Percentiles rank a stretch among this genome's conserved stretches.
These are phyloP conservation scores for Aspidiotus rigidus DNA, from an alignment of 2,888 invertebrate species.

Conservation along the genomic window DNA sequence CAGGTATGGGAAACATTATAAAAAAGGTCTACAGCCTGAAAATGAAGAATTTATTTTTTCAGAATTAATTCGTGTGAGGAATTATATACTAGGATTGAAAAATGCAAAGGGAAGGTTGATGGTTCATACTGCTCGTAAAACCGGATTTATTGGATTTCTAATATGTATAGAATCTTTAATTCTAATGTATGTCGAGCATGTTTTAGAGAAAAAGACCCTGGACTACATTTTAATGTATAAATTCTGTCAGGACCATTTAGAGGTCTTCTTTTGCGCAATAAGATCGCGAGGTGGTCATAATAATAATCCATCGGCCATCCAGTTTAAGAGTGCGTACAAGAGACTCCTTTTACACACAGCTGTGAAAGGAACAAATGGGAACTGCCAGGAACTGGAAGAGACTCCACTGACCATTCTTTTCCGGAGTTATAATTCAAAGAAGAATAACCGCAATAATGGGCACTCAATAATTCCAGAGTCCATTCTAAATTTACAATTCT, in stretches of 20 bases:
- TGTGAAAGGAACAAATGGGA: not conserved
- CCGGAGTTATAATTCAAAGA: not conserved
- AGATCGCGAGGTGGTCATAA: too few species aligned
- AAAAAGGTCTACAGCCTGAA: not conserved
- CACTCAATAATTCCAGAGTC: too few species aligned
- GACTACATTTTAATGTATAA: not conserved
- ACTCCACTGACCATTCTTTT: not conserved
- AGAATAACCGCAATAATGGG: too few species aligned
- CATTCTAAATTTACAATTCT: not conserved
- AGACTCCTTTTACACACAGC: not conserved
- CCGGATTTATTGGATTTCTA: conserved; percentile 28
- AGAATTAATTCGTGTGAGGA: not conserved
- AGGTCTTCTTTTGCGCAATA: too few species aligned
- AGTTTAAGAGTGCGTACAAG: conserved; percentile 15
- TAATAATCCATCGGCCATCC: conserved; percentile 25
- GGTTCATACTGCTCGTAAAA: too few species aligned
- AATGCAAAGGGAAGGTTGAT: too few species aligned
- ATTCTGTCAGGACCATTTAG: too few species aligned
- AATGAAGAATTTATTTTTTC: not conserved
- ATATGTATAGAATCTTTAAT: conserved; percentile 19
- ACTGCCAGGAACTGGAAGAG: not conserved
- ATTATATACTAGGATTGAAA: not conserved
- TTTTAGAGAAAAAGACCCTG: not conserved
- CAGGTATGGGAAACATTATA: not conserved
- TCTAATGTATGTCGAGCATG: not conserved